Evolutionary conservation across 2,797 vertebrate genomes (phyloP).

Genomic region (Falco peregrinus): DNA sequence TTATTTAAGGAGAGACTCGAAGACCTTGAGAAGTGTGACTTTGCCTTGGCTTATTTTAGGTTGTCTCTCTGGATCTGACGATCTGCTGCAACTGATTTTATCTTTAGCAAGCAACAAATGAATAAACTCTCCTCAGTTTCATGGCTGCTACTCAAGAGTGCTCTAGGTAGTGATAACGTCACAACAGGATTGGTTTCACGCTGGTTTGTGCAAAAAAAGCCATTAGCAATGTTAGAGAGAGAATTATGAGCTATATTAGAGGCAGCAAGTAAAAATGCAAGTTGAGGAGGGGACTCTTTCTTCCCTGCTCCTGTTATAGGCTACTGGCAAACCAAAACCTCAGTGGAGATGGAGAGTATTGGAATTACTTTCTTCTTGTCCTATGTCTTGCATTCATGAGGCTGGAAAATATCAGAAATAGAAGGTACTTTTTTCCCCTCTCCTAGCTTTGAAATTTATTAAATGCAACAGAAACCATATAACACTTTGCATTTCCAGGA

Average conservation of each 20-base stretch:
- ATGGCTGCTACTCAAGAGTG: neutral
- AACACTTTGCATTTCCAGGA: neutral
- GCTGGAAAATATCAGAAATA: neutral
- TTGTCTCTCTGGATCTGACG: neutral
- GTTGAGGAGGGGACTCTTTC: neutral
- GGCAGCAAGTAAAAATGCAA: neutral
- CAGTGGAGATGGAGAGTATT: neutral
- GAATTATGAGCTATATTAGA: neutral
- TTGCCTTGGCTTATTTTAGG: constrained; percentile 1
- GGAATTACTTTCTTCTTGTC: neutral
- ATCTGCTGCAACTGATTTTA: neutral
- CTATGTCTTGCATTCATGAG: neutral
- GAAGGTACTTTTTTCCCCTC: neutral
- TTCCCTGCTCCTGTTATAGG: neutral
- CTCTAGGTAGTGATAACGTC: neutral
- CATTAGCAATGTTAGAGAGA: neutral
- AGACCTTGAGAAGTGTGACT: neutral
- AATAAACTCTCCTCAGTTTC: neutral
- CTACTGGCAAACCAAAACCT: neutral
- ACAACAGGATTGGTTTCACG: neutral
- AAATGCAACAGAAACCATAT: neutral
- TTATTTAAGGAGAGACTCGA: neutral
- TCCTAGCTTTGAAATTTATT: neutral
- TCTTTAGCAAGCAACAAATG: neutral
- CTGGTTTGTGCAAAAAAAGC: neutral